These are phyloP conservation scores for Drosophila nr. perissopoda DNA, from an alignment of 2,888 invertebrate species.

Conservation along the genomic window DNA sequence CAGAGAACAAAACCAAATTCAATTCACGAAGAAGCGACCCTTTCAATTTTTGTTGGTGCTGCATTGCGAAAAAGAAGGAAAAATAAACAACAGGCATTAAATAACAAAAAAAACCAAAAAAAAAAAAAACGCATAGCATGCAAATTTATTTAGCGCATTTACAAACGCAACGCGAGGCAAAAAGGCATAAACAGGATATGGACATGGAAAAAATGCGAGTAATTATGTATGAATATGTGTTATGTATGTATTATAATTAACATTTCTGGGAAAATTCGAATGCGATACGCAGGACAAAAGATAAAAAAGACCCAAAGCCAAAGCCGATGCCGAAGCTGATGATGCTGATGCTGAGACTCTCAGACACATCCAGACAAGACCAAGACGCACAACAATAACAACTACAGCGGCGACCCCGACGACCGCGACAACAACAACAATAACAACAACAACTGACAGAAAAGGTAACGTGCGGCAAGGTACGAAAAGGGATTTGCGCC, in stretches of 20 bases:
- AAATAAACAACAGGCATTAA: conserved; percentile 62
- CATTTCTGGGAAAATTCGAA: conserved; percentile 83
- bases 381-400: conserved; percentile 56
- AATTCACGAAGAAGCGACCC: conserved; percentile 23
- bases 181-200: conserved; percentile 73
- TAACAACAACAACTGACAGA: conserved; percentile 48
- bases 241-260: conserved; percentile 82
- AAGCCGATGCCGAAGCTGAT: conserved; percentile 34
- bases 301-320: conserved; percentile 34
- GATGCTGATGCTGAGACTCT: conserved; percentile 28
- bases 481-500: conserved; percentile 75
- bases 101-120: conserved; percentile 39
- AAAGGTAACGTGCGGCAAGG: conserved; percentile 53
- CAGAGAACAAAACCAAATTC: conserved; percentile 11
- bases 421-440: conserved; percentile 40
- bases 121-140: conserved; percentile 69
- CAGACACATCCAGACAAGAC: conserved; percentile 59
- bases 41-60: conserved; percentile 22
- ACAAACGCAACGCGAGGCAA: conserved; percentile 56
- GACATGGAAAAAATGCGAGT: conserved; percentile 66
- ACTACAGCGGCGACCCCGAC: conserved; percentile 55
- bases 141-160: conserved; percentile 79
- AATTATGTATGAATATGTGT: conserved; percentile 77
- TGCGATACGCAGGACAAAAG: conserved; percentile 80
- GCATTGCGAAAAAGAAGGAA: conserved; percentile 39